Base-by-base conservation (phyloP, 92 coral and sea anemone species). In the Porites evermanni region DNA sequence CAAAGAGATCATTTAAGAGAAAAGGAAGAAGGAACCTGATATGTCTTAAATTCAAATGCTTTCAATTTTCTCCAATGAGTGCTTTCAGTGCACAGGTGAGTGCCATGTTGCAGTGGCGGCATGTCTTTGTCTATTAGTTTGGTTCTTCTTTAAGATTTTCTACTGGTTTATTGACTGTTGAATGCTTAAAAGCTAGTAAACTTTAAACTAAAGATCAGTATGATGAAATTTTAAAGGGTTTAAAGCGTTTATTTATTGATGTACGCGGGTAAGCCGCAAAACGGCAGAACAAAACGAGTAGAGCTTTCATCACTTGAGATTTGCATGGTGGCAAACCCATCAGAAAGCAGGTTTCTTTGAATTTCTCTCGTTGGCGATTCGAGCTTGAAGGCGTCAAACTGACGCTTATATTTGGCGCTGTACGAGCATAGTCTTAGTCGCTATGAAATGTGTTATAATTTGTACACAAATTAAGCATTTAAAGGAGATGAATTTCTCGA, bases 161-260 rank as follows among this genome's bases (percentile, higher is more conserved):
- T 44, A 2, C 56, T 38, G 51, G 67, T 69, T 69, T 29, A 56
- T 69, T 65, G 80, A 83, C 71, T 58, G 24, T 64, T 83, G 77
- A 81, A 83, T 63, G 64, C 73, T 72, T 74, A 50, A 51, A 73
- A 52, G 51, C 80, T 64, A 64, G 87, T 64, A 72, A 72, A 83
- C 67, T 53, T 80, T 80, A 73, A 83, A 83, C 80, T 66, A 74
- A 83, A 83, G 87, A 74, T 74, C 80, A 83, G 87, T 61, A 73
- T 71, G 74, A 83, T 83, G 80, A 83, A 73, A 83, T 72, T 83
- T 73, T 83, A 63, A 83, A 83, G 80, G 14, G 79, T 83, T 74
- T 58, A 53, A 51, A 50, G 64, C 67, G 23, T 60, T 83, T 82
- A 82, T 72, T 72, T 83, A 73, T 83, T 83, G 87, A 83, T 83